Conservation (phyloP, 2,888 invertebrate genomes). For the Eurytoma californica region DNA sequence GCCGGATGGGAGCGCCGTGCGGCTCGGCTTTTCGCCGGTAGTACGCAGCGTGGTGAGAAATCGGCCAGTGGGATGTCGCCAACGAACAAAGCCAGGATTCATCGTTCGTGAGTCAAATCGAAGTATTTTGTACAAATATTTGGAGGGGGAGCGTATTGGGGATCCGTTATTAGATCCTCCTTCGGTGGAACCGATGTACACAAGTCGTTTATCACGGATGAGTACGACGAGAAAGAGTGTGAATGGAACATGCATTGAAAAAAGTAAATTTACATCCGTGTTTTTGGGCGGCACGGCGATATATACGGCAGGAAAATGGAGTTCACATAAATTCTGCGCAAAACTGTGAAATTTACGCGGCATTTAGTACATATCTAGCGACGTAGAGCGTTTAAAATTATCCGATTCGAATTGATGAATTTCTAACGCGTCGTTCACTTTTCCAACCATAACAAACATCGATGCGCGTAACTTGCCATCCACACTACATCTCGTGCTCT, state of each 20-base stretch:
- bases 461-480: neutral
- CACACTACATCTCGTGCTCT: neutral
- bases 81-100: neutral
- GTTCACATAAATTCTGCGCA: slow-evolving; percentile 40
- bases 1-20: neutral
- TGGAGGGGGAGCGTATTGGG: slow-evolving; percentile 1
- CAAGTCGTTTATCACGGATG: slow-evolving; percentile 49
- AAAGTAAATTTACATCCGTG: slow-evolving; percentile 46
- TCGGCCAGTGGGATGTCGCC: neutral
- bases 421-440: neutral
- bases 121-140: slow-evolving; percentile 30
- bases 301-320: slow-evolving; percentile 32
- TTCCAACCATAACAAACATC: no score
- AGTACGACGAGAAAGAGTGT: slow-evolving; percentile 4
- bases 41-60: neutral
- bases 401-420: neutral
- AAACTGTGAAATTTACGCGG: neutral
- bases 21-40: slow-evolving; percentile 1
- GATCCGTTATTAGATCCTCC: slow-evolving; percentile 26
- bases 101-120: slow-evolving; percentile 23
- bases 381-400: neutral
- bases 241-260: slow-evolving; percentile 15
- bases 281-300: slow-evolving; percentile 5
- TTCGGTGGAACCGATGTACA: slow-evolving; percentile 35
- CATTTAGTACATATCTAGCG: neutral